These are phyloP conservation scores for Sericinus montela DNA, from an alignment of 2,888 invertebrate species.

Conservation along the genomic window DNA sequence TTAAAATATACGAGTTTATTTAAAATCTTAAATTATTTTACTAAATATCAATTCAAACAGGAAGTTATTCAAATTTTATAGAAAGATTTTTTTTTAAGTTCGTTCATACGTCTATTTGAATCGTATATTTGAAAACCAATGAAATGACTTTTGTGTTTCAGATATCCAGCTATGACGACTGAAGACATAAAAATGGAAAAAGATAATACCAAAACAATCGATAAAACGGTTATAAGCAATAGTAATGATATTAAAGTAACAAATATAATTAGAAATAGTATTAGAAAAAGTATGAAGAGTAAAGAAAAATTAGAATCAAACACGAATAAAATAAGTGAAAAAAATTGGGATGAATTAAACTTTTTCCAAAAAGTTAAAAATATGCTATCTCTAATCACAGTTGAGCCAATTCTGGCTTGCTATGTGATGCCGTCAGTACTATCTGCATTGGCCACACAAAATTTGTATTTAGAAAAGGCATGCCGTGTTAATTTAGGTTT, in stretches of 20 bases:
- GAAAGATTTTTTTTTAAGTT: too few species aligned
- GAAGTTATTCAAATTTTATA: too few species aligned
- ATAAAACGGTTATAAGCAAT: constrained; percentile 43
- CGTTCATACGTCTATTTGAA: too few species aligned
- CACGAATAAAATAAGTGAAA: constrained; percentile 37
- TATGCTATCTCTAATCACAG: constrained; percentile 83
- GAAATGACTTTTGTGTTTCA: constrained; percentile 40
- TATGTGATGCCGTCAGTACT: constrained; percentile 83
- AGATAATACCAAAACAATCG: constrained; percentile 42
- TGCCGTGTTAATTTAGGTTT: constrained; percentile 90
- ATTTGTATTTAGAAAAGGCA: constrained; percentile 91
- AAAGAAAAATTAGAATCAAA: constrained; percentile 36
- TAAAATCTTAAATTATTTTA: too few species aligned
- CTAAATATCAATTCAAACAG: too few species aligned
- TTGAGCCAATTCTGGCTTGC: constrained; percentile 87
- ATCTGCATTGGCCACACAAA: constrained; percentile 89
- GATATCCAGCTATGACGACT: constrained; percentile 48
- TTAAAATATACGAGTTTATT: too few species aligned
- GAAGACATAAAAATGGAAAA: constrained; percentile 41
- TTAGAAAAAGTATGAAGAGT: constrained; percentile 44
- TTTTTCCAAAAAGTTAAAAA: constrained; percentile 76
- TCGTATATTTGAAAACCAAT: too few species aligned
- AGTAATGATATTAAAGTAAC: constrained; percentile 59
- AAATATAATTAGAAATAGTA: constrained; percentile 54
- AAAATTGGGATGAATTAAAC: constrained; percentile 70